Evolutionary conservation across 2,888 invertebrate genomes (phyloP).

Genomic region (Anodontia alba): DNA sequence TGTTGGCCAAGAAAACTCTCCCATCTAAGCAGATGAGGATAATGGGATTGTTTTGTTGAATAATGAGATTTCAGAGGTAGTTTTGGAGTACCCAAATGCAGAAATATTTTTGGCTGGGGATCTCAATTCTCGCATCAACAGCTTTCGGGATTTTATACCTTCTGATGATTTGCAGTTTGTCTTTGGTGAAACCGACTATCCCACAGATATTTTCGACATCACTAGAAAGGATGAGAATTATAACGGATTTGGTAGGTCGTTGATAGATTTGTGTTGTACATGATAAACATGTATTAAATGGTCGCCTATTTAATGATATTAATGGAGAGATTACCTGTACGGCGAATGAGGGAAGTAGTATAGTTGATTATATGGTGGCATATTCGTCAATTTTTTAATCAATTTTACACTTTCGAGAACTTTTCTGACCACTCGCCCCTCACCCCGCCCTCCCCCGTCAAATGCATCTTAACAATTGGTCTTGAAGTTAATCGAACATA

Average conservation of each 20-base stretch:
- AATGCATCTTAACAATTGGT: not conserved
- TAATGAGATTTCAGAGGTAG: not conserved
- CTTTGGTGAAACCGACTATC: slow-evolving; percentile 18
- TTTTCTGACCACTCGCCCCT: slow-evolving; percentile 29
- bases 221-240: not conserved
- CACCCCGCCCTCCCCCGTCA: slow-evolving; percentile 8
- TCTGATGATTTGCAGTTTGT: not conserved
- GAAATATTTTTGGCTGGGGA: not conserved
- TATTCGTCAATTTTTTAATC: slow-evolving; percentile 2
- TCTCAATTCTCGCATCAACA: not conserved
- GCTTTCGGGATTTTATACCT: not conserved
- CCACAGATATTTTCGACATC: not conserved
- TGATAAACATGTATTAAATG: slow-evolving; percentile 25
- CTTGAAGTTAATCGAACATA: not conserved
- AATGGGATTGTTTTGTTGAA: not conserved
- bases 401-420: not conserved
- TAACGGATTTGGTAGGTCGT: slow-evolving; percentile 9
- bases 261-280: slow-evolving; percentile 27
- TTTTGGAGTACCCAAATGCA: not conserved
- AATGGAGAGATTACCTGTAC: slow-evolving; percentile 18
- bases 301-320: slow-evolving; percentile 3
- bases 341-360: slow-evolving; percentile 21
- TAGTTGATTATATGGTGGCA: slow-evolving; percentile 29
- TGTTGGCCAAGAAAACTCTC: not conserved
- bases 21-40: not conserved